phyloP scores from a whole-genome alignment of 2,888 invertebrate genomes.

The Heliconius hortense region DNA sequence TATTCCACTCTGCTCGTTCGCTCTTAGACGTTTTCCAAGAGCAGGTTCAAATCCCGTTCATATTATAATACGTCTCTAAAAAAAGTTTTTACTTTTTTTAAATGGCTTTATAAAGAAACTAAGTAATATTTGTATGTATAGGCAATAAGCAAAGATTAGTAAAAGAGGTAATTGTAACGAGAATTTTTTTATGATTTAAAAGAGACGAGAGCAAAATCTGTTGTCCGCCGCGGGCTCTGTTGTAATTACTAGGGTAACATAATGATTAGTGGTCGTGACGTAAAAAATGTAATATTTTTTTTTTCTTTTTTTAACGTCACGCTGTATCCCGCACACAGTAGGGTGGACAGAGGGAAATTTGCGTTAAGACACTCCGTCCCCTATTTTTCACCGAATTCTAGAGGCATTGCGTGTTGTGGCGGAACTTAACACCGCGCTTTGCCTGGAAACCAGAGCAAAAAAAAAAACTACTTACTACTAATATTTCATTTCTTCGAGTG shows the following conservation, averaged over 20 bases:
- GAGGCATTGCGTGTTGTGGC: too few species aligned
- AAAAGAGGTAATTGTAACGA: constrained; percentile 6
- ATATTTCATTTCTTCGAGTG: too few species aligned
- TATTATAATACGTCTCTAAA: too few species aligned
- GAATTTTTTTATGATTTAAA: constrained; percentile 12
- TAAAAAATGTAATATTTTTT: background rate
- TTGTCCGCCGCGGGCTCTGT: background rate
- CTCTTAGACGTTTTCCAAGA: too few species aligned
- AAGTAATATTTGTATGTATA: background rate
- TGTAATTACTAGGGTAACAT: background rate
- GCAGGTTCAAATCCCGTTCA: too few species aligned
- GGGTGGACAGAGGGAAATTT: too few species aligned
- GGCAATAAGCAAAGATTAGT: background rate
- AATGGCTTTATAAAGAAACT: background rate
- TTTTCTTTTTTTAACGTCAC: too few species aligned
- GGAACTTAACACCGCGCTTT: too few species aligned
- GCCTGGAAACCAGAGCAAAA: too few species aligned
- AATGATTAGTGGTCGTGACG: background rate
- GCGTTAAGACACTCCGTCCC: background rate
- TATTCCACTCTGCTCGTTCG: too few species aligned
- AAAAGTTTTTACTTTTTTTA: background rate
- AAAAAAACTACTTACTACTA: too few species aligned
- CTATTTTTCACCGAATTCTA: background rate
- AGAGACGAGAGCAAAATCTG: background rate
- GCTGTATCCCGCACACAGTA: too few species aligned